Evolutionary conservation across 2,888 invertebrate genomes (phyloP).

Genomic region (Tetragonula carbonaria): DNA sequence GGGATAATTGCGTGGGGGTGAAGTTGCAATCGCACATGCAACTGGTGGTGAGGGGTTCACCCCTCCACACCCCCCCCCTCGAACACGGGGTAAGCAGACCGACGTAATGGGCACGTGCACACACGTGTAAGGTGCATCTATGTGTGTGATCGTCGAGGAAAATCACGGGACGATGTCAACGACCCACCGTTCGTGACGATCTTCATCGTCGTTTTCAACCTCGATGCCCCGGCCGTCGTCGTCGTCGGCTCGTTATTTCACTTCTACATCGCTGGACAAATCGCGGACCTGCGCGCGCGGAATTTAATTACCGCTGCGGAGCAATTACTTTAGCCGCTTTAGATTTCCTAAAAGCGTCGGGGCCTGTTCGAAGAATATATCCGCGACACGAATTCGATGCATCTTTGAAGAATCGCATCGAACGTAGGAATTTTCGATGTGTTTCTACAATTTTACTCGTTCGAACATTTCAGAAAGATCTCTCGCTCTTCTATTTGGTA

Average conservation of each 20-base stretch:
- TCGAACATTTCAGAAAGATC: too few species aligned
- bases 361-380: too few species aligned
- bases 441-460: too few species aligned
- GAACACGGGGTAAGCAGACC: conserved; percentile 53
- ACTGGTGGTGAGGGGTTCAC: conserved; percentile 64
- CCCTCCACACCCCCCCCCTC: background rate
- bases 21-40: conserved; percentile 74
- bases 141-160: conserved; percentile 78
- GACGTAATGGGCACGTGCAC: conserved; percentile 66
- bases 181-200: conserved; percentile 71
- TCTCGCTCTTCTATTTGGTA: too few species aligned
- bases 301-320: conserved; percentile 14
- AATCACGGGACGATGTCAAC: conserved; percentile 81
- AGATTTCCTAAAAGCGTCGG: too few species aligned
- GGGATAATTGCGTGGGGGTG: conserved; percentile 76
- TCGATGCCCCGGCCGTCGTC: conserved; percentile 40
- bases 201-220: conserved; percentile 65
- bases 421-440: too few species aligned
- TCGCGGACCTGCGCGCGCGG: background rate
- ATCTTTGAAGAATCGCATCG: too few species aligned
- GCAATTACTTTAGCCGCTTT: background rate
- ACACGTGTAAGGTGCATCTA: conserved; percentile 71
- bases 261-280: background rate
- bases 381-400: too few species aligned
- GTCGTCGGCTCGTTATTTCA: conserved; percentile 23